Evolutionary conservation across 1,140 invertebrate species (phyloP).

Genomic region (Aethina tumida): DNA sequence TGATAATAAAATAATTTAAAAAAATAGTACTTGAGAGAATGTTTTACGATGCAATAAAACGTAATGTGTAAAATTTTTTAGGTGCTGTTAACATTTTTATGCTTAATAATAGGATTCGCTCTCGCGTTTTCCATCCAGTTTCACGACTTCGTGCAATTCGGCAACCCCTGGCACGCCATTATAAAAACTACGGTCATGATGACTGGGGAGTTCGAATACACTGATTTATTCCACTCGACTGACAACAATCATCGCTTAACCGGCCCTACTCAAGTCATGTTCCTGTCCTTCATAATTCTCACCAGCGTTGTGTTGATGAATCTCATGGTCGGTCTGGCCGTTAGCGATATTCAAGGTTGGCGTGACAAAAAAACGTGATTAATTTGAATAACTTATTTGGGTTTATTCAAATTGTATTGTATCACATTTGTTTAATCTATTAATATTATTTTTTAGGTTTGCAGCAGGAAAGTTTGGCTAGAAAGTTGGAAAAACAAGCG

Average conservation of each 20-base stretch:
- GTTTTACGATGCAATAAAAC: too few species aligned
- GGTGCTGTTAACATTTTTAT: conserved; percentile 42
- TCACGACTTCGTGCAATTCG: conserved; percentile 36
- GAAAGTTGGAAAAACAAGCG: conserved; percentile 24
- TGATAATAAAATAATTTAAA: too few species aligned
- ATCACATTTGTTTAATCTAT: neutral
- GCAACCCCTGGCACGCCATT: conserved; percentile 36
- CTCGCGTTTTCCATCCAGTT: conserved; percentile 45
- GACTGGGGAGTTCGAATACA: conserved; percentile 49
- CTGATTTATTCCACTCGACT: conserved; percentile 30
- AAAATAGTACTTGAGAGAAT: too few species aligned
- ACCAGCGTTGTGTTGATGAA: conserved; percentile 55
- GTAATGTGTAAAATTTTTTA: conserved; percentile 25
- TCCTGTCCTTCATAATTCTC: conserved; percentile 48
- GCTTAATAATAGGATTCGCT: conserved; percentile 45
- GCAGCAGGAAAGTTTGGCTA: conserved; percentile 19
- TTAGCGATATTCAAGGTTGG: conserved; percentile 44
- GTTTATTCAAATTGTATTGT: neutral
- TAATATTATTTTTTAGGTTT: conserved; percentile 8
- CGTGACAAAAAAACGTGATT: conserved; percentile 4
- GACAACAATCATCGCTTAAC: conserved; percentile 5
- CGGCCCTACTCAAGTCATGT: conserved; percentile 38
- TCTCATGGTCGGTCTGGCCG: conserved; percentile 51
- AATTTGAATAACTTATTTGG: neutral
- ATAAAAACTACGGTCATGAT: conserved; percentile 49